Conservation (phyloP, 2,797 vertebrate species). For the Threskiornis aethiopicus region DNA sequence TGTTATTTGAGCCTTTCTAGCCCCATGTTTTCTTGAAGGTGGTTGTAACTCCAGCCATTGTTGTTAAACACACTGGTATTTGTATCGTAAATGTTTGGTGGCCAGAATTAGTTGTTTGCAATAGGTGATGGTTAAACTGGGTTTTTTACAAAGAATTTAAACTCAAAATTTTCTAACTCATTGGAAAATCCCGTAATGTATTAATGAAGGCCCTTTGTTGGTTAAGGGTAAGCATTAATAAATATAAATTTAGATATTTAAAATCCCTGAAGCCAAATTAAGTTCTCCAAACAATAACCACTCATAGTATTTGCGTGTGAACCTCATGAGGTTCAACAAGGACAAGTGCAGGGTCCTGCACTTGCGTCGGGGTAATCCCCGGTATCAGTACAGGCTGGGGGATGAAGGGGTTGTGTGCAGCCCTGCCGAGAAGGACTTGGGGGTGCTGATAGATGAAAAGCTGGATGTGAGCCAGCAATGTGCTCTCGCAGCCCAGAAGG, state of each 20-base stretch:
- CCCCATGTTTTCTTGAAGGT: neutral
- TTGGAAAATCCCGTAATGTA: neutral
- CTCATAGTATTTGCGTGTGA: neutral
- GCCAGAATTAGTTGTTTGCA: neutral
- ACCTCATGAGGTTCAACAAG: no score
- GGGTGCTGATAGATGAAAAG: no score
- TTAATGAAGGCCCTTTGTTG: neutral
- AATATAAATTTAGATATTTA: neutral
- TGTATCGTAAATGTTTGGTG: neutral
- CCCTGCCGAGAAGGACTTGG: no score
- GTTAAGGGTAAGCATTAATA: neutral
- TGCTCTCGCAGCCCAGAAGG: no score
- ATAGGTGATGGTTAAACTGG: neutral
- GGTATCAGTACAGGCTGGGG: no score
- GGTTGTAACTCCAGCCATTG: neutral
- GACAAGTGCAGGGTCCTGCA: no score
- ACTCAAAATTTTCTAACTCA: neutral
- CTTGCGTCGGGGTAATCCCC: no score
- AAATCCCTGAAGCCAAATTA: neutral
- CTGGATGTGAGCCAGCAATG: no score
- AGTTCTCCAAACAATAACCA: neutral
- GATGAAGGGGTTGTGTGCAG: no score
- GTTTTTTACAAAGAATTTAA: neutral
- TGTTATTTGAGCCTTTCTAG: neutral
- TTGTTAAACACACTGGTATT: neutral